phyloP scores from a whole-genome alignment of 1,140 invertebrate genomes.

The Brachionus manjavacas region DNA sequence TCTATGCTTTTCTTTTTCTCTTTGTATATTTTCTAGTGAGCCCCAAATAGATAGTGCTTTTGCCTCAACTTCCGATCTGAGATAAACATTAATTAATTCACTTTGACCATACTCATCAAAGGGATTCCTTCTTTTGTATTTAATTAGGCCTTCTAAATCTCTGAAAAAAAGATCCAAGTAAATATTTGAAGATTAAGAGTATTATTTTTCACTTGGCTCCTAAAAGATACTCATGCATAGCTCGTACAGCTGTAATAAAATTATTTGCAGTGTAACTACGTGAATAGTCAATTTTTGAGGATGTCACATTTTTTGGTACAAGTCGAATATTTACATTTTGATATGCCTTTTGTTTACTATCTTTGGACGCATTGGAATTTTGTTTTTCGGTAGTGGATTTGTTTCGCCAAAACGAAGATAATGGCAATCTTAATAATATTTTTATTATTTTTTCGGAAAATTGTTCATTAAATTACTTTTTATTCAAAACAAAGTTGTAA shows the following conservation, averaged over 20 bases:
- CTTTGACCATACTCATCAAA: constrained; percentile 4
- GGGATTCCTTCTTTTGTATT: constrained; percentile 33
- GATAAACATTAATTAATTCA: constrained; percentile 25
- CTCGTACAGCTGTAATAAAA: constrained; percentile 37
- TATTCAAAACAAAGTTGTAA: not conserved
- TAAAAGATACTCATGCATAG: constrained; percentile 33
- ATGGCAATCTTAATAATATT: not conserved
- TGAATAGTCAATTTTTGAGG: constrained; percentile 40
- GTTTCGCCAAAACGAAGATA: not conserved
- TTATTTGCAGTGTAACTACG: constrained; percentile 41
- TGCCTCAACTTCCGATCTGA: constrained; percentile 28
- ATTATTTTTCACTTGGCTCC: not conserved
- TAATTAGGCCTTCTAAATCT: constrained; percentile 27
- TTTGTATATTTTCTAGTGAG: not conserved
- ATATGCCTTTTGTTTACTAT: not conserved
- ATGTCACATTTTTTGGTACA: constrained; percentile 6
- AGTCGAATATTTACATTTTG: constrained; percentile 27
- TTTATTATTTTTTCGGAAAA: not conserved
- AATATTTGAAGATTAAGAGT: not conserved
- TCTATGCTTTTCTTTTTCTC: constrained; percentile 28
- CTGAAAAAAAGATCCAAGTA: not conserved
- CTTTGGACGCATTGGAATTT: not conserved
- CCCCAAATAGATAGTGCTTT: constrained; percentile 38
- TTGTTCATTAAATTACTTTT: not conserved
- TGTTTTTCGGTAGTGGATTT: not conserved